Percentiles rank a stretch among this genome's conserved stretches.
phyloP scores from a whole-genome alignment of 2,113 vertebrate species.

The Osmerus mordax region DNA sequence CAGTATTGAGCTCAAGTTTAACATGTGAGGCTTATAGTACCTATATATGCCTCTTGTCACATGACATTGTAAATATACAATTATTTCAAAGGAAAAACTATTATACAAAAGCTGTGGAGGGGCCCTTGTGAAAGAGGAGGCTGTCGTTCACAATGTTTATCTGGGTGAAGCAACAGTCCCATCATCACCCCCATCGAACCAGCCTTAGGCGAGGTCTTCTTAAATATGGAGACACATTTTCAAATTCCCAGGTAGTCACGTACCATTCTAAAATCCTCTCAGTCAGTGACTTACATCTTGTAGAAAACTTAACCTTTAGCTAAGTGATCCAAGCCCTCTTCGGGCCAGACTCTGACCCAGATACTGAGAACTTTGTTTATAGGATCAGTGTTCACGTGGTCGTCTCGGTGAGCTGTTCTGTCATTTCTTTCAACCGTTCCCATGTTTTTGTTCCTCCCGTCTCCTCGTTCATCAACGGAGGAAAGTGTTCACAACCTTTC shows the following conservation, averaged over 20 bases:
- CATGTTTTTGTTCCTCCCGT: not conserved
- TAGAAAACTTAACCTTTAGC: not conserved
- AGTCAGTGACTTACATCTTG: too few relatives aligned
- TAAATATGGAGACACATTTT: too few relatives aligned
- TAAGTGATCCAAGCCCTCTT: not conserved
- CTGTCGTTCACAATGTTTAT: too few relatives aligned
- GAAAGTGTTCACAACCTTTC: too few relatives aligned
- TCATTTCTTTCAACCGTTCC: not conserved
- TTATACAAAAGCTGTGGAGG: conserved; percentile 11
- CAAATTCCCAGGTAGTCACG: too few relatives aligned
- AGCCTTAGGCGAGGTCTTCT: too few relatives aligned
- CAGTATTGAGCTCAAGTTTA: conserved; percentile 7
- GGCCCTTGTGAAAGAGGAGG: not conserved
- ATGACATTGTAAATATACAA: conserved; percentile 25
- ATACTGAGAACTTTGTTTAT: not conserved
- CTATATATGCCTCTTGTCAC: not conserved
- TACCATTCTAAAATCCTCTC: too few relatives aligned
- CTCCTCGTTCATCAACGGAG: too few relatives aligned
- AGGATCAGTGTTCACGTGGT: not conserved
- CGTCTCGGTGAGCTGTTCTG: not conserved
- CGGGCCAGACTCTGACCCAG: not conserved
- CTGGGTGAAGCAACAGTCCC: too few relatives aligned
- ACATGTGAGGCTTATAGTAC: conserved; percentile 15
- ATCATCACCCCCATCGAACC: too few relatives aligned
- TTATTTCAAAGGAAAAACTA: conserved; percentile 15